Base-by-base conservation (phyloP, 2,888 invertebrate genomes). In the Athetis lepigone region DNA sequence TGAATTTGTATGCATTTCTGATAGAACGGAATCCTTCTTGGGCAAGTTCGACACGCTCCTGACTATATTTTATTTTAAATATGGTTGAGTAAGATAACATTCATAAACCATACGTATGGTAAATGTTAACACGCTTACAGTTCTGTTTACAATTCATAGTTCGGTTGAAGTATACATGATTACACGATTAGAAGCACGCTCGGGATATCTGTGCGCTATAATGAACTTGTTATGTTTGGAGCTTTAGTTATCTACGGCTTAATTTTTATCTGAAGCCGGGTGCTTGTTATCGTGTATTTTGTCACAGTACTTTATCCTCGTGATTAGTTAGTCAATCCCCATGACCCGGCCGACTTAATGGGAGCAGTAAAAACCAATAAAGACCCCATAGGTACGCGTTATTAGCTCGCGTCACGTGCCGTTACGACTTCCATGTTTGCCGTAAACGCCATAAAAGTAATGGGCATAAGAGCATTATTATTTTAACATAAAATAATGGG, bases 321-420 rank as follows among this genome's bases (percentile, higher is more conserved):
- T 82, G 81, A 84, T 84, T 82, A 85, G 81, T 58, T 68, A 74
- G 76, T 79, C 79, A 79, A 84, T 83, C 75, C 71, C 76, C 77
- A 69, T 83, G 77, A 82, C 79, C 77, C 66, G 43, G 57, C 58
- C 37, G 55, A 72, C 61, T 68, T 80, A 82, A 85, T 83, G 81
- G 79, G 65, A 78, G 75, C 77, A 78, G 84, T 85, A 83, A 88
- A 85, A 81, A 60, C 78, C 69, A 86, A 88, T 87, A 88, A 84
- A 86, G 57, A 61, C 58, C 43, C 63, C 61, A 62, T 73, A 71
- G 63, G 68, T 67, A 73, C 45, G 71, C 47, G 67, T 46, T 67
- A 76, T 67, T 66, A 64, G 51, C 67, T 65, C 65, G 60, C 63
- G 68, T 69, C 67, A 70, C 58, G 46, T 55, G 56, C 39, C 50